A percentile compares a stretch with the other conserved stretches of the same genome.
These are phyloP conservation scores for Nasonovia ribisnigri DNA, from an alignment of 2,888 invertebrate genomes.

Conservation along the genomic window DNA sequence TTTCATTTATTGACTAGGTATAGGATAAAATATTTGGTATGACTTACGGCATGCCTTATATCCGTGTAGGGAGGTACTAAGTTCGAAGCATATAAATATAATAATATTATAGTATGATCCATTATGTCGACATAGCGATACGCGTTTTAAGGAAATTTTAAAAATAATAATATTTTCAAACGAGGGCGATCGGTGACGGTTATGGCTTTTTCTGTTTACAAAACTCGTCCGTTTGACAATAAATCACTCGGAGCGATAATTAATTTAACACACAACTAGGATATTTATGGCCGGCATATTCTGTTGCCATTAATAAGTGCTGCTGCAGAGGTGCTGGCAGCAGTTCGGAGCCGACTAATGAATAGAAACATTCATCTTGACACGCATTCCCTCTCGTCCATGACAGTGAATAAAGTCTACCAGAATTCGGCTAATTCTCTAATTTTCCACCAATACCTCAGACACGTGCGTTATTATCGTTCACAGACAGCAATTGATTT, in stretches of 20 bases:
- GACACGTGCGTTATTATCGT: not conserved
- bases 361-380: slow-evolving; percentile 60
- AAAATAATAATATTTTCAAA: not conserved
- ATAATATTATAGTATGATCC: not conserved
- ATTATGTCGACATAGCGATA: not conserved
- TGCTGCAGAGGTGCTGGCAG: slow-evolving; percentile 32
- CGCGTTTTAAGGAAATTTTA: not conserved
- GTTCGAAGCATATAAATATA: not conserved
- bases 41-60: not conserved
- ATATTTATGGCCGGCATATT: slow-evolving; percentile 52
- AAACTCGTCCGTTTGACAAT: slow-evolving; percentile 25
- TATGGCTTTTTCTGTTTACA: not conserved
- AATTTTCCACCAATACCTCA: slow-evolving; percentile 32
- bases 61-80: not conserved
- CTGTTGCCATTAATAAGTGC: slow-evolving; percentile 26
- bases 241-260: slow-evolving; percentile 52
- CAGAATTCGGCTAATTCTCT: slow-evolving; percentile 42
- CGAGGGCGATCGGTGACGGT: not conserved
- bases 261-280: slow-evolving; percentile 43
- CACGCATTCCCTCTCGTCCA: not conserved
- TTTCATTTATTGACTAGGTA: too few relatives aligned
- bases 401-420: slow-evolving; percentile 47
- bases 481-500: not conserved
- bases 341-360: slow-evolving; percentile 46
- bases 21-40: not conserved